These are phyloP conservation scores for Andinoacara biseriatus DNA, from an alignment of 2,113 vertebrate genomes.

Conservation along the genomic window DNA sequence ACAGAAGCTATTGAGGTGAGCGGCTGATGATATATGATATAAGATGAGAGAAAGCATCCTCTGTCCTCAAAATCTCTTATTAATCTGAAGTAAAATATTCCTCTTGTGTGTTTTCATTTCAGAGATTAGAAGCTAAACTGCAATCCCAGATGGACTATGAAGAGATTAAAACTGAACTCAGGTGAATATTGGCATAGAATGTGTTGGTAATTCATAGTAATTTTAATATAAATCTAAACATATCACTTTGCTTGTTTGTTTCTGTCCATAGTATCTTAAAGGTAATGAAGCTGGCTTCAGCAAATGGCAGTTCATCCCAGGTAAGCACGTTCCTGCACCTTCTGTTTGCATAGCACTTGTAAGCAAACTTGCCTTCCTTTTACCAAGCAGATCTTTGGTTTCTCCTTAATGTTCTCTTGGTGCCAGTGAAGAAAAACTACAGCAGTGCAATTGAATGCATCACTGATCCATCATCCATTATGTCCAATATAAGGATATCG, in stretches of 20 bases:
- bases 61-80: neutral
- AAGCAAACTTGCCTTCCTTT: constrained; percentile 2
- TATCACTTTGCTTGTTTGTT: constrained; percentile 1
- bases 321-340: constrained; percentile 68
- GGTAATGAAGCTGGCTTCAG: constrained; percentile 92
- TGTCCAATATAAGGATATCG: constrained; percentile 64
- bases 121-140: constrained; percentile 94
- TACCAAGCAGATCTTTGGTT: constrained; percentile 23
- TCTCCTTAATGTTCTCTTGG: constrained; percentile 25
- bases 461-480: constrained; percentile 58
- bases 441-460: constrained; percentile 53
- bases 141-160: constrained; percentile 94
- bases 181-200: constrained; percentile 76
- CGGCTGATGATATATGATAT: neutral
- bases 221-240: neutral
- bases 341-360: constrained; percentile 15
- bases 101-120: constrained; percentile 30
- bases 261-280: constrained; percentile 88
- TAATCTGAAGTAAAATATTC: neutral
- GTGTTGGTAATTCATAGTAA: neutral
- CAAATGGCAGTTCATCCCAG: constrained; percentile 88
- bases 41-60: neutral
- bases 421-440: constrained; percentile 49
- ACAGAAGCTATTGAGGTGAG: constrained; percentile 91
- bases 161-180: constrained; percentile 98